These are phyloP conservation scores for Echinops telfairi DNA, from an alignment of 2,113 vertebrate genomes.

Conservation along the genomic window DNA sequence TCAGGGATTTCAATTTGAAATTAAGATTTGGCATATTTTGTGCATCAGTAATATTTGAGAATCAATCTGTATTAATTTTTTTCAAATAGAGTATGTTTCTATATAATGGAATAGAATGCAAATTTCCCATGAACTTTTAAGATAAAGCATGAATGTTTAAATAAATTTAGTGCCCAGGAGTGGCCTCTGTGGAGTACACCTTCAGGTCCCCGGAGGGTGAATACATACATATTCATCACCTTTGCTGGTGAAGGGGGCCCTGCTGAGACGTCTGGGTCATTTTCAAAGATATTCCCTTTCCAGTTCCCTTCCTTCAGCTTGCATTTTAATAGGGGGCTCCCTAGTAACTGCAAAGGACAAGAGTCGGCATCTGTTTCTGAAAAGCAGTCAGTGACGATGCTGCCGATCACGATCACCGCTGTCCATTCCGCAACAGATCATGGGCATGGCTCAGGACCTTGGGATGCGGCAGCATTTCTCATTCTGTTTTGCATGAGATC, in stretches of 20 bases:
- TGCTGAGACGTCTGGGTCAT: accelerated
- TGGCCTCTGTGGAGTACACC: not conserved
- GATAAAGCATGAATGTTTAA: not conserved
- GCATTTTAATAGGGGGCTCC: not conserved
- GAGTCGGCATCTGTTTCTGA: not conserved
- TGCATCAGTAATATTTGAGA: not conserved
- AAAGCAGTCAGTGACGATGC: not conserved
- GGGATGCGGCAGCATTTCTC: not conserved
- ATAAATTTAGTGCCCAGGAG: accelerated
- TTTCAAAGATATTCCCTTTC: accelerated
- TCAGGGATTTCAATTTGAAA: accelerated
- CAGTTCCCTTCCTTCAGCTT: too few relatives aligned
- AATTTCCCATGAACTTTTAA: not conserved
- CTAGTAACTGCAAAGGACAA: not conserved
- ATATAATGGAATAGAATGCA: not conserved
- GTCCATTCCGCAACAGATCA: not conserved
- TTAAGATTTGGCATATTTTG: not conserved
- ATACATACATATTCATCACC: accelerated
- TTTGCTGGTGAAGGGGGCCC: not conserved
- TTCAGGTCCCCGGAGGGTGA: accelerated
- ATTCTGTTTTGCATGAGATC: not conserved
- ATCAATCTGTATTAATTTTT: not conserved
- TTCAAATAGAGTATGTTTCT: not conserved
- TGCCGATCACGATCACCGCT: not conserved
- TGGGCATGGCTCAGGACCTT: not conserved